Conservation (phyloP, 2,113 vertebrate species). For the Hippolais icterina region DNA sequence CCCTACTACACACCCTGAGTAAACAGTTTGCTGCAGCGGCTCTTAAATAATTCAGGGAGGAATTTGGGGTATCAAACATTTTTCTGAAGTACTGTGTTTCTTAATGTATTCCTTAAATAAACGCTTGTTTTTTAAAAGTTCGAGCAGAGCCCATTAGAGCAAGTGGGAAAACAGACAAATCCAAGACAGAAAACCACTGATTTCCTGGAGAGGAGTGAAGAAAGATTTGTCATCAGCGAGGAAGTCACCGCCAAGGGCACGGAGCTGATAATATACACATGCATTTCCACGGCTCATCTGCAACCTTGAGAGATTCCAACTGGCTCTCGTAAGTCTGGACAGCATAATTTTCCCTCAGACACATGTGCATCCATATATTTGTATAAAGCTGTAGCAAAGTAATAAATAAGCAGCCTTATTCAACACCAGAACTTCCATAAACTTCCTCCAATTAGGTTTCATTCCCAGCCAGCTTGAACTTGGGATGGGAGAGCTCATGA, state of each 20-base stretch:
- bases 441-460: neutral
- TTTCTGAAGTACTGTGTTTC: neutral
- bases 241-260: conserved; percentile 53
- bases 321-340: conserved; percentile 6
- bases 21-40: neutral
- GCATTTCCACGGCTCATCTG: conserved; percentile 13
- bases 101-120: neutral
- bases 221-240: conserved; percentile 7
- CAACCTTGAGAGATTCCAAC: conserved; percentile 54
- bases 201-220: neutral
- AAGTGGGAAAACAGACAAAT: neutral
- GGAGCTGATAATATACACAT: conserved; percentile 16
- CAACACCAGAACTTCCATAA: neutral
- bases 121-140: neutral
- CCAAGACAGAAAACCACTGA: neutral
- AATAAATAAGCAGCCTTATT: conserved; percentile 55
- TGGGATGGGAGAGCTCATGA: fast-evolving
- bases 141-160: neutral
- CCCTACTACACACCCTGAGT: neutral
- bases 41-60: neutral
- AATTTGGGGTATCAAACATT: neutral
- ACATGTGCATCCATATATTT: conserved; percentile 5
- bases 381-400: neutral
- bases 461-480: neutral
- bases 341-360: conserved; percentile 26